Conservation (phyloP, 37 sponge, comb jelly and placozoan species). For the Ianthella basta region DNA sequence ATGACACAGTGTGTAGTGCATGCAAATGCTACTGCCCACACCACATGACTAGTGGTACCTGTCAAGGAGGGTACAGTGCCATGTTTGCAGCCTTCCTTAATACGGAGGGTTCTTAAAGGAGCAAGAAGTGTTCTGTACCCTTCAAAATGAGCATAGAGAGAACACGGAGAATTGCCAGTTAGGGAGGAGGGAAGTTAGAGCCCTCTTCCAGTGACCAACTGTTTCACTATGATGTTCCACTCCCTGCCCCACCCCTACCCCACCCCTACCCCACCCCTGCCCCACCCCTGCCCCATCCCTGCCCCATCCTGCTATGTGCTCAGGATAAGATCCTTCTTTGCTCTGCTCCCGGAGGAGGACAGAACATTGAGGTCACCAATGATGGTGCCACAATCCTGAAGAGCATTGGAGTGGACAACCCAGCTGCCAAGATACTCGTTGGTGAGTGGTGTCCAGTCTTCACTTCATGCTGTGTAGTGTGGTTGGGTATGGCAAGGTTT, state of each 20-base stretch:
- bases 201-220: too few relatives aligned
- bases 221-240: not conserved
- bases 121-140: too few relatives aligned
- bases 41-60: too few relatives aligned
- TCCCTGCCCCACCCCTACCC: not conserved
- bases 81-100: too few relatives aligned
- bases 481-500: not conserved
- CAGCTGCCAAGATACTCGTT: conserved; percentile 95
- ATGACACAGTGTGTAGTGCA: too few relatives aligned
- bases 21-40: too few relatives aligned
- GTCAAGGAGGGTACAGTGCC: too few relatives aligned
- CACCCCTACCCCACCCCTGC: not conserved
- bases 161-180: too few relatives aligned
- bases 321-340: conserved; percentile 84
- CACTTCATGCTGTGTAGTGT: not conserved
- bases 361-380: conserved; percentile 83
- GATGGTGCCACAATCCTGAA: conserved; percentile 98
- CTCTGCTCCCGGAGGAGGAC: conserved; percentile 51
- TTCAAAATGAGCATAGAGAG: too few relatives aligned
- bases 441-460: conserved; percentile 44
- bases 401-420: conserved; percentile 96
- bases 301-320: not conserved
- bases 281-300: not conserved
- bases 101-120: too few relatives aligned
- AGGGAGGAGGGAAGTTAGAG: too few relatives aligned